Base-by-base conservation (phyloP, 2,113 vertebrate genomes). In the Nothocercus julius region DNA sequence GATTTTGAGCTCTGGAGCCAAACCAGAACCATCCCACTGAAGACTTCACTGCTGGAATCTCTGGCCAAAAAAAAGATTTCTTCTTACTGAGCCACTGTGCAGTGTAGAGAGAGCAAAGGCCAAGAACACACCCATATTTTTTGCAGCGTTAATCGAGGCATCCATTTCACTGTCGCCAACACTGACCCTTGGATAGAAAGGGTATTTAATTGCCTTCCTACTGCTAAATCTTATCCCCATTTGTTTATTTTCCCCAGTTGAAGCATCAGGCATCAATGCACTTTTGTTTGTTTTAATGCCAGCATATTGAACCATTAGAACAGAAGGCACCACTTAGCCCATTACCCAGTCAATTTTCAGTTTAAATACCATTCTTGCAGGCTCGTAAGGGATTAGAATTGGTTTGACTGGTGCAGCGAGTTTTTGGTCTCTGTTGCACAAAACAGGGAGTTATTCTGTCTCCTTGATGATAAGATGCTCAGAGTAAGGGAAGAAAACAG, bases 401-500 rank as follows among this genome's bases (percentile, higher is more conserved):
- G 70, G 82, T 96, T 97, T 96, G 96, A 96, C 76, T 62, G 51
- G 82, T 22, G 9, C 91, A 56, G 67, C 91, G 92, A 95, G 91
- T 87, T 83, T 95, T 82, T 44, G 53, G 63, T 95, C 96, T 97
- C 94, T 72, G 15, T 83, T 96, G 93, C 81, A 92, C 92, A 96
- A 98, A 94, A 96, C 91, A 74, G 94, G 85, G 93, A 97, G 90
- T 91, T 97, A 84, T 87, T 94, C 91, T 85, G 22, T 96, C 92
- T 98, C 95, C 91, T 95, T 97, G 96, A 93, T 97, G 93, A 87
- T 97, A 95, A 94, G 93, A 96, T 97, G 93, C 70, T 95, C 64
- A 85, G 92, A 97, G 94, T 96, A 93, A 94, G 92, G 88, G 81
- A 97, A 98, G 92, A 97, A 98, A 97, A 97, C 96, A 97, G 97